Evolutionary conservation across 53 echinoderm and acorn worm species (phyloP).

Genomic region (Mesocentrotus franciscanus): DNA sequence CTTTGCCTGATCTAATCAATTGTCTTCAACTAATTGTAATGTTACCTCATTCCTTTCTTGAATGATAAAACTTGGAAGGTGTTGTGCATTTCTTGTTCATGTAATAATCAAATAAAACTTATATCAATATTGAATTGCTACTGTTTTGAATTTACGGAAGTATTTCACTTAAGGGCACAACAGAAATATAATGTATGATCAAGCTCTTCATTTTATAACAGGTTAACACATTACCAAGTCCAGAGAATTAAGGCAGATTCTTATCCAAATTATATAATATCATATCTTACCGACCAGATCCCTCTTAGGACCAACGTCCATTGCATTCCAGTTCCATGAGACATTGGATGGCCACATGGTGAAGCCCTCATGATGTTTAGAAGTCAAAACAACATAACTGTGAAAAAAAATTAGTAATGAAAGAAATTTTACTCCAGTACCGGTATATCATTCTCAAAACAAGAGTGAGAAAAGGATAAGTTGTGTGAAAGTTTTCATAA

Average conservation of each 20-base stretch:
- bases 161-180: neutral
- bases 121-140: neutral
- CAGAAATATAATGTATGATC: neutral
- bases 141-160: neutral
- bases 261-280: neutral
- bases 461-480: neutral
- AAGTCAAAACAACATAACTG: slow-evolving; percentile 84
- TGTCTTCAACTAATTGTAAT: no score
- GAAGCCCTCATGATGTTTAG: slow-evolving; percentile 91
- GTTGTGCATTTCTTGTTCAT: no score
- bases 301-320: slow-evolving; percentile 87
- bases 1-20: no score
- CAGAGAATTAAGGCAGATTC: no score
- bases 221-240: no score
- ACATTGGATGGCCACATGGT: slow-evolving; percentile 90
- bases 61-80: no score
- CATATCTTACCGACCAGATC: slow-evolving; percentile 81
- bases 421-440: neutral
- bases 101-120: neutral
- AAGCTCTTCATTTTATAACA: neutral
- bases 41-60: no score
- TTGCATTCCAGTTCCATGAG: slow-evolving; percentile 93
- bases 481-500: neutral
- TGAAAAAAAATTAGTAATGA: neutral
- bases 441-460: neutral